A percentile compares a stretch with the other conserved stretches of the same genome.
Evolutionary conservation across 2,797 vertebrate genomes (phyloP).

Genomic region (Enteromius mattozi): DNA sequence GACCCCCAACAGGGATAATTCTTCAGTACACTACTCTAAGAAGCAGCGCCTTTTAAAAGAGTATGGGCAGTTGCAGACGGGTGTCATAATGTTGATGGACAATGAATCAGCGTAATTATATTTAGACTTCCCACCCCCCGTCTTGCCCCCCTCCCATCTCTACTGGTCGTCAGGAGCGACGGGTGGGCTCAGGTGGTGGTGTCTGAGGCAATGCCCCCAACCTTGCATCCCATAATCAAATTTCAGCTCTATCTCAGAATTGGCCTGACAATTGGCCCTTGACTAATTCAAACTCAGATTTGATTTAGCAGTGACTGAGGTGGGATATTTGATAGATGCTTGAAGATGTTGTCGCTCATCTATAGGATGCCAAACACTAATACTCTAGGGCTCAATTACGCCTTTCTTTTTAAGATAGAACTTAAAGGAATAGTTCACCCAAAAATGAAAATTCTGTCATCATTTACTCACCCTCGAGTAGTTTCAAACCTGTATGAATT

Average conservation of each 20-base stretch:
- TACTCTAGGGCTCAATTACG: too few relatives aligned
- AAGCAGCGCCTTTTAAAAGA: constrained; percentile 32
- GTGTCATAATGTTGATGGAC: constrained; percentile 71
- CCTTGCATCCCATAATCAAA: constrained; percentile 73
- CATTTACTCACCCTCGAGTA: too few relatives aligned
- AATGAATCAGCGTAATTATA: constrained; percentile 70
- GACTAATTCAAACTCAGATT: constrained; percentile 72
- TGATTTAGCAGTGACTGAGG: constrained; percentile 65
- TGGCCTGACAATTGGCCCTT: constrained; percentile 66
- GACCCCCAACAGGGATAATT: constrained; percentile 22
- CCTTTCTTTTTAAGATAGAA: neutral
- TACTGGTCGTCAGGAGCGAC: constrained; percentile 63
- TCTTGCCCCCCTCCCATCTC: constrained; percentile 27
- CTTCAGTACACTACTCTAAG: neutral
- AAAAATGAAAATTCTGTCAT: too few relatives aligned
- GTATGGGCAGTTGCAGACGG: constrained; percentile 51
- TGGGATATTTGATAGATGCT: constrained; percentile 5
- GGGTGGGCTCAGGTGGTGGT: constrained; percentile 78
- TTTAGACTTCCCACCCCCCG: constrained; percentile 60
- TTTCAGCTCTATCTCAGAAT: constrained; percentile 70
- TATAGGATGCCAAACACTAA: neutral
- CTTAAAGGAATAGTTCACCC: too few relatives aligned
- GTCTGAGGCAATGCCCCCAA: constrained; percentile 50
- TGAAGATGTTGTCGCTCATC: neutral
- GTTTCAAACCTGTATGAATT: too few relatives aligned